Conservation (phyloP, 1,140 invertebrate species). For the Tetragnatha versicolor region DNA sequence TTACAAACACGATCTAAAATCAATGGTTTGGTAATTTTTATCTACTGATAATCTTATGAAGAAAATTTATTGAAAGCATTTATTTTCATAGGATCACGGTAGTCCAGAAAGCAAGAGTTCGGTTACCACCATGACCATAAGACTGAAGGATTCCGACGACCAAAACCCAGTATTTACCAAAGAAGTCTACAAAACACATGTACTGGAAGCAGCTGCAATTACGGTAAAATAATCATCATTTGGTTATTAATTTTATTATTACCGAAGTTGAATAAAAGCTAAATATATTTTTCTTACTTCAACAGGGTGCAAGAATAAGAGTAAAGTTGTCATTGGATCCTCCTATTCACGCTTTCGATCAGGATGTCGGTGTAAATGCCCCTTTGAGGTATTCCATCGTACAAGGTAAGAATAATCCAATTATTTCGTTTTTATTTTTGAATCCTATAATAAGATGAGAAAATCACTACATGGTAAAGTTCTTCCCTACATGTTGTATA, state of each 20-base stretch:
- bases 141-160: slow-evolving; percentile 82
- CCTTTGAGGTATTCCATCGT: slow-evolving; percentile 60
- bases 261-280: too few relatives aligned
- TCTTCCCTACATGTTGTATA: neutral
- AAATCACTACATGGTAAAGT: neutral
- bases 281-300: neutral
- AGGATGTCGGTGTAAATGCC: slow-evolving; percentile 61
- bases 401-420: slow-evolving; percentile 56
- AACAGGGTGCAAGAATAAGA: slow-evolving; percentile 73
- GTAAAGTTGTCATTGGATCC: slow-evolving; percentile 73
- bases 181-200: slow-evolving; percentile 78
- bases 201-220: slow-evolving; percentile 71
- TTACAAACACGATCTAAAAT: too few relatives aligned
- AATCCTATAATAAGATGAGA: neutral
- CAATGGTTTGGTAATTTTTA: too few relatives aligned
- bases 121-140: slow-evolving; percentile 80
- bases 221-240: too few relatives aligned
- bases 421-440: neutral
- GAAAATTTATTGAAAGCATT: too few relatives aligned
- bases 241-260: too few relatives aligned
- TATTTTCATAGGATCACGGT: slow-evolving; percentile 61
- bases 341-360: slow-evolving; percentile 73
- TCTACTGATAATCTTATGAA: too few relatives aligned
- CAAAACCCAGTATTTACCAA: slow-evolving; percentile 85
- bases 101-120: slow-evolving; percentile 59